These are phyloP conservation scores for Myiagra hebetior DNA, from an alignment of 2,113 vertebrate species.

Conservation along the genomic window DNA sequence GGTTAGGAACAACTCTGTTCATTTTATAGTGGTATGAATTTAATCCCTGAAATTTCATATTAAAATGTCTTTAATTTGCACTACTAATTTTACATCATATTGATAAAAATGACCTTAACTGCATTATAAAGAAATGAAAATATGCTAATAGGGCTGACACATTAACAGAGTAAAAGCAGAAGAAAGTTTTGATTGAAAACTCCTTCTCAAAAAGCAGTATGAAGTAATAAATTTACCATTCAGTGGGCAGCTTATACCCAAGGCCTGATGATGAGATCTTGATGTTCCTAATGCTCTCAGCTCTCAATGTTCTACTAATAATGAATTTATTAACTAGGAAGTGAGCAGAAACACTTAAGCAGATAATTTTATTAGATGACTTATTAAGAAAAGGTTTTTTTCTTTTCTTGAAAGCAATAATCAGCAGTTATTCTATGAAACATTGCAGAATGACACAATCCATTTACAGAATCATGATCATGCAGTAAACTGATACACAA, in stretches of 20 bases:
- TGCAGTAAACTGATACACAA: not conserved
- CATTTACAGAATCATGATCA: not conserved
- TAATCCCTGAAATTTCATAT: not conserved
- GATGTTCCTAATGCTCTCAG: not conserved
- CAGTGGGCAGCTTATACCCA: accelerated
- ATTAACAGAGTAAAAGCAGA: not conserved
- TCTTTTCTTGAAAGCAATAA: not conserved
- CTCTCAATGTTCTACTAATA: accelerated
- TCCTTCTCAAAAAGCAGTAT: not conserved
- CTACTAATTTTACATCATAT: not conserved
- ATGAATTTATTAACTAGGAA: not conserved
- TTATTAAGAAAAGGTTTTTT: not conserved
- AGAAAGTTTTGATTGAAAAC: not conserved
- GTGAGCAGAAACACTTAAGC: not conserved
- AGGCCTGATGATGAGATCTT: not conserved
- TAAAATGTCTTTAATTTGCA: not conserved
- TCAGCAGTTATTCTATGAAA: not conserved
- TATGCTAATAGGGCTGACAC: not conserved
- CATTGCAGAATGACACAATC: not conserved
- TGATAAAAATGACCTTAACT: not conserved
- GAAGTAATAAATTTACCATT: not conserved
- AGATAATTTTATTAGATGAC: not conserved
- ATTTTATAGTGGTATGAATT: not conserved
- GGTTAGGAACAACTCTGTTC: not conserved
- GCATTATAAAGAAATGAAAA: not conserved